Percentiles rank a stretch among this genome's conserved stretches.
These are phyloP conservation scores for Hyperoodon ampullatus DNA, from an alignment of 2,113 vertebrate genomes.

Conservation along the genomic window DNA sequence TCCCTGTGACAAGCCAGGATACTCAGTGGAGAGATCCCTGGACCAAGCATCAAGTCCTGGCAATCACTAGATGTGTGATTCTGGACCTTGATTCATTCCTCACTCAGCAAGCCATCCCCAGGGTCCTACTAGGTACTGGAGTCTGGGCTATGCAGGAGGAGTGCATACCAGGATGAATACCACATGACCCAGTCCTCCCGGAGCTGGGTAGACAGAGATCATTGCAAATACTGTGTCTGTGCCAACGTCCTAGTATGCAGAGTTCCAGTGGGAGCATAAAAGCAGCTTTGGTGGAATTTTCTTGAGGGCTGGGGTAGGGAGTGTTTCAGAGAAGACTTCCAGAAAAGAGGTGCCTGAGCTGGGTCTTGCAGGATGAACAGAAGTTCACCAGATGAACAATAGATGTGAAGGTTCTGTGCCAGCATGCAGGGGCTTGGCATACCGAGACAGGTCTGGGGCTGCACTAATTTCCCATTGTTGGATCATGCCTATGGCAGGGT, in stretches of 20 bases:
- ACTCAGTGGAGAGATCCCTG: background rate
- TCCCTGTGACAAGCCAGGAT: background rate
- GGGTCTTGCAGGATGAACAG: background rate
- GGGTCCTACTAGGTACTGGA: background rate
- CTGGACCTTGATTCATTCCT: background rate
- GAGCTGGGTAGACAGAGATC: rapidly evolving
- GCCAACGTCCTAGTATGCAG: background rate
- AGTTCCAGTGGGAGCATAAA: background rate
- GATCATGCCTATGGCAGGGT: rapidly evolving
- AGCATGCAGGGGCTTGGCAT: rapidly evolving
- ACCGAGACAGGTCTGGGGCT: rapidly evolving
- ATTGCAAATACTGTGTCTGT: background rate
- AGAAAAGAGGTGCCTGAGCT: background rate
- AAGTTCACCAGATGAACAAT: background rate
- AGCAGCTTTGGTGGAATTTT: background rate
- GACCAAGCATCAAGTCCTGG: no score
- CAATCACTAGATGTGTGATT: rapidly evolving
- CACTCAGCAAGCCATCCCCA: background rate
- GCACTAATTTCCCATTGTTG: rapidly evolving
- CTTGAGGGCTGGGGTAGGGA: background rate
- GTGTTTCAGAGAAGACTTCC: background rate
- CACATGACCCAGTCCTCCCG: background rate
- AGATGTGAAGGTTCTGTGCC: background rate
- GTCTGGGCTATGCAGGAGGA: background rate
- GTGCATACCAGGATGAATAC: no score